Percentiles rank a stretch among this genome's conserved stretches.
These are phyloP conservation scores for Epizoanthus fatuus DNA, from an alignment of 92 coral and sea anemone genomes.

Conservation along the genomic window DNA sequence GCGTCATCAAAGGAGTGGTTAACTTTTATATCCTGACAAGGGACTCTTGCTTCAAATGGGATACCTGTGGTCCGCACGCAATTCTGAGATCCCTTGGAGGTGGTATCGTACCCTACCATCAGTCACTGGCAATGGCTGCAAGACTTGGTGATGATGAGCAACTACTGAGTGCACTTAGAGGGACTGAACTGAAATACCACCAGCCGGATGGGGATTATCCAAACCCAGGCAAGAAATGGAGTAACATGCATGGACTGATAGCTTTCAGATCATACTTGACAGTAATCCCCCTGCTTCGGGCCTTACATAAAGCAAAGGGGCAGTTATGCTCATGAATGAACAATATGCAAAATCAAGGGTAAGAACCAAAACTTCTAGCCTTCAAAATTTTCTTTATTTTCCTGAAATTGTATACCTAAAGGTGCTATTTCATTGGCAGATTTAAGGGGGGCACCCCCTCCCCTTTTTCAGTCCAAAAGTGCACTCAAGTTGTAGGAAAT, in stretches of 20 bases:
- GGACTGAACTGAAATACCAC: conserved; percentile 57
- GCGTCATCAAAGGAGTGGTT: conserved; percentile 72
- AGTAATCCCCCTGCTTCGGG: conserved; percentile 7
- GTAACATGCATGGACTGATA: conserved; percentile 70
- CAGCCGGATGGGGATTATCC: conserved; percentile 53
- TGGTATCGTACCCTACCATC: conserved; percentile 55
- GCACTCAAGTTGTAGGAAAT: too few species aligned
- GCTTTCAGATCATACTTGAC: conserved; percentile 62
- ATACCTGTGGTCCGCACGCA: conserved; percentile 88
- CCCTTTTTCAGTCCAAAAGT: too few species aligned
- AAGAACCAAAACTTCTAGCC: background rate
- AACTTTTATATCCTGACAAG: conserved; percentile 76
- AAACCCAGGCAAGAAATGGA: conserved; percentile 72
- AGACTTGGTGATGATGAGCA: conserved; percentile 11
- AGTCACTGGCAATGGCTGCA: conserved; percentile 49
- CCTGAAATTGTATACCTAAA: background rate
- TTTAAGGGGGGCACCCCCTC: too few species aligned
- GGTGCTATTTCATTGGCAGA: too few species aligned
- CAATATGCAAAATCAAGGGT: background rate
- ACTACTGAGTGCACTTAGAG: conserved; percentile 40
- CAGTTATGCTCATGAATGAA: background rate
- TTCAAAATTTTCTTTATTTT: too few species aligned
- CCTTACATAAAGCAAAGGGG: background rate
- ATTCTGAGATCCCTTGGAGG: conserved; percentile 77
- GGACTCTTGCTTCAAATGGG: conserved; percentile 84